Conservation (phyloP, 1,140 invertebrate genomes). For the Chionoecetes opilio region DNA sequence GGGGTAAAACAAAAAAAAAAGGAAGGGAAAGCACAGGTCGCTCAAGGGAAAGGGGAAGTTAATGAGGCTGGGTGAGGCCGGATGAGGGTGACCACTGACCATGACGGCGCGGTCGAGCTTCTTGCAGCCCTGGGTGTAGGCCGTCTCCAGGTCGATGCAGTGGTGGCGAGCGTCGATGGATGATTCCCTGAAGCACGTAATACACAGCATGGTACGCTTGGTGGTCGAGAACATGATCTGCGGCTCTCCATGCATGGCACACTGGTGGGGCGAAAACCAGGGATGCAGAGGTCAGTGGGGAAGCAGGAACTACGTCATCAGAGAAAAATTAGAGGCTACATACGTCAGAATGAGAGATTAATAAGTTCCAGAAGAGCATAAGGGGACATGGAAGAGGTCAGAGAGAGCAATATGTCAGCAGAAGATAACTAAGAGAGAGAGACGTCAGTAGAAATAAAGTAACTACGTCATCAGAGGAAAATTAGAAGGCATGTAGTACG, state of each 20-base stretch:
- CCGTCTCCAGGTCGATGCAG: conserved; percentile 89
- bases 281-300: background rate
- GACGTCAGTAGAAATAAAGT: too few species aligned
- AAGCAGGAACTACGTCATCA: too few species aligned
- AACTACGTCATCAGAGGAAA: too few species aligned
- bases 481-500: too few species aligned
- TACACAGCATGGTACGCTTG: conserved; percentile 88
- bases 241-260: conserved; percentile 88
- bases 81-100: conserved; percentile 82
- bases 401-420: too few species aligned
- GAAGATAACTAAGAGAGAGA: background rate
- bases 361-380: background rate
- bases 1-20: too few species aligned
- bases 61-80: background rate
- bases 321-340: too few species aligned
- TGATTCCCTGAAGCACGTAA: conserved; percentile 89
- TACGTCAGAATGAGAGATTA: background rate
- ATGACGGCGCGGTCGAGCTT: conserved; percentile 87
- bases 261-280: conserved; percentile 84
- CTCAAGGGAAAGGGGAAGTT: background rate
- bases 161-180: conserved; percentile 87
- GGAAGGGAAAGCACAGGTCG: background rate
- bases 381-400: too few species aligned
- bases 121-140: conserved; percentile 88
- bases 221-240: conserved; percentile 90